Evolutionary conservation across 2,888 invertebrate genomes (phyloP), one percentile per base, ranked within the genome.

Genomic region (Cataglyphis rosenhaueri): DNA sequence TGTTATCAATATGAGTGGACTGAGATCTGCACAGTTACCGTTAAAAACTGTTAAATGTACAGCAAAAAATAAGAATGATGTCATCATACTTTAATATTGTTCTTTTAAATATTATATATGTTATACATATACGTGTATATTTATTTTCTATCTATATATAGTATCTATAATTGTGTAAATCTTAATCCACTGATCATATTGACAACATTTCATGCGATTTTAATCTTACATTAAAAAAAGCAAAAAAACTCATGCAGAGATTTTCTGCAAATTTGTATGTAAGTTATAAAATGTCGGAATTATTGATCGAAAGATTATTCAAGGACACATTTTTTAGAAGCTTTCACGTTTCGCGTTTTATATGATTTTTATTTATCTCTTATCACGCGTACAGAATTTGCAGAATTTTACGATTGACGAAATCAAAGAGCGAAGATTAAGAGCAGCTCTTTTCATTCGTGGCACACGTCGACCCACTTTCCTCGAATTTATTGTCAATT

Each of bases 371-470:
- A 35, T 79, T 55, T 59, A 6, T 44, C 32, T n/a, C 25, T 9
- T 38, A 52, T 52, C 35, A 35, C 55, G 18, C 15, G 10, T 32
- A 21, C 25, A 57, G 9, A 21, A 21, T 57, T 57, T 44, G 38
- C 41, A 57, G 6, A 78, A 78, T 59, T 78, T 78, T 68, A 59
- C 6, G 57, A 6, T 6, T 21, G 57, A 5, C n/a, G 32, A 57
- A 32, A 68, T 70, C 0, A 35, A 18, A 70, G 59, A 59, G 41
- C 48, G n/a, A 52, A 79, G 64, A 81, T 65, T 81, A 64, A 81
- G 25, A 4, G 3, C 10, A 57, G 32, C 15, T 12, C 55, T 74
- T 73, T 81, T 81, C 57, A 81, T 83, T 68, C 70, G 29, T 35
- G 29, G 12, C 35, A 29, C 29, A 1, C 10, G n/a, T 15, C 25